A percentile compares a stretch with the other conserved stretches of the same genome.
Evolutionary conservation across 1,140 invertebrate genomes (phyloP).

Genomic region (Uloborus diversus): DNA sequence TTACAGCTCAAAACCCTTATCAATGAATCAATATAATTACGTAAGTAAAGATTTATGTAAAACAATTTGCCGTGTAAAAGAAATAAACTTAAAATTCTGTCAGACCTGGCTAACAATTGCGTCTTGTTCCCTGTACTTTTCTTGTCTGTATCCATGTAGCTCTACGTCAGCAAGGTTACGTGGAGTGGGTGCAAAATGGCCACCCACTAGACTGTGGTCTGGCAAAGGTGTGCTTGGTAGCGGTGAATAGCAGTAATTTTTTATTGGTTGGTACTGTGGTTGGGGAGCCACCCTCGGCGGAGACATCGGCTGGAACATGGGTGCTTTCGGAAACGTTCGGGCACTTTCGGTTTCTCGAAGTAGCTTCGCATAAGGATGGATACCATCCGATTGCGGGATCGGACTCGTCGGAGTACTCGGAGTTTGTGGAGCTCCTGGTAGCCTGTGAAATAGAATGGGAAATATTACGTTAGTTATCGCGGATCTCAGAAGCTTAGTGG

Average conservation of each 20-base stretch:
- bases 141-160: slow-evolving; percentile 31
- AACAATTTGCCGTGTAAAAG: too few species aligned
- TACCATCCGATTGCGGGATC: slow-evolving; percentile 12
- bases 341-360: slow-evolving; percentile 40
- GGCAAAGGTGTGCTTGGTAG: slow-evolving; percentile 9
- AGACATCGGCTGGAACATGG: slow-evolving; percentile 40
- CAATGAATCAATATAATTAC: too few species aligned
- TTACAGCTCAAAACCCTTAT: too few species aligned
- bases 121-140: slow-evolving; percentile 56
- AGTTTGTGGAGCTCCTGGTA: slow-evolving; percentile 35
- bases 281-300: slow-evolving; percentile 14
- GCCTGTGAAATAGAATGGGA: slow-evolving; percentile 5
- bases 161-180: slow-evolving; percentile 30
- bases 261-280: not conserved
- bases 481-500: too few species aligned
- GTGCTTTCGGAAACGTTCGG: slow-evolving; percentile 1
- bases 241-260: slow-evolving; percentile 17
- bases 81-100: too few species aligned
- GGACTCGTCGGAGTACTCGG: slow-evolving; percentile 26
- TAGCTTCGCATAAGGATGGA: slow-evolving; percentile 43
- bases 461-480: too few species aligned
- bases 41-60: too few species aligned
- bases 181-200: slow-evolving; percentile 21
- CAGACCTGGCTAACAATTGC: slow-evolving; percentile 58
- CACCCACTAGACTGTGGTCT: not conserved